Evolutionary conservation across 2,888 invertebrate species (phyloP).

Genomic region (Labia minor): DNA sequence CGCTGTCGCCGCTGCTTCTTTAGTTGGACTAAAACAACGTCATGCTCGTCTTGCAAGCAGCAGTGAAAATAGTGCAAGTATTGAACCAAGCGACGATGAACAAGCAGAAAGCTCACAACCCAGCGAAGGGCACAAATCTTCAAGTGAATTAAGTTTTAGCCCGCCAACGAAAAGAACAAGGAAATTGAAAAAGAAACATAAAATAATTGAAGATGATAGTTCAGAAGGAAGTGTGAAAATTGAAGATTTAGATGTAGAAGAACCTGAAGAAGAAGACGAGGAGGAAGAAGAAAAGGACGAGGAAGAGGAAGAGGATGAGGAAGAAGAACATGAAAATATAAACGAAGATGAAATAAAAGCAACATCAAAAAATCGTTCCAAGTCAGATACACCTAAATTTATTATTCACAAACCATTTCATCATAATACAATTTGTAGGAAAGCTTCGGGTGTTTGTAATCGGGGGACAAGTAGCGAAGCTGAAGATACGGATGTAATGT

Average conservation of each 20-base stretch:
- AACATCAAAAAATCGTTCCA: neutral
- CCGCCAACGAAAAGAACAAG: conserved; percentile 24
- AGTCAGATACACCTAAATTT: neutral
- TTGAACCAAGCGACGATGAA: conserved; percentile 70
- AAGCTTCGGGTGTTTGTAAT: neutral
- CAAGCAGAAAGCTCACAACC: conserved; percentile 54
- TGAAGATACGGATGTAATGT: neutral
- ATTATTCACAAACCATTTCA: neutral
- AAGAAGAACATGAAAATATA: conserved; percentile 26
- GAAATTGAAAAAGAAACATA: conserved; percentile 21
- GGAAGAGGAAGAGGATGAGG: conserved; percentile 32
- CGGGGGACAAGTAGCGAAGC: neutral
- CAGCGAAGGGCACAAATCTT: conserved; percentile 41
- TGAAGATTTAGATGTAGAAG: conserved; percentile 33
- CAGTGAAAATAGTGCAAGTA: conserved; percentile 68
- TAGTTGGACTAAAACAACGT: conserved; percentile 19
- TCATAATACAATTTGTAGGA: neutral
- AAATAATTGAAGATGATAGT: conserved; percentile 26
- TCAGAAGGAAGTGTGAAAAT: conserved; percentile 28
- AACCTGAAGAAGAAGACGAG: conserved; percentile 38
- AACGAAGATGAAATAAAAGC: conserved; percentile 17
- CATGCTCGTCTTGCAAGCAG: conserved; percentile 42
- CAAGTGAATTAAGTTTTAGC: conserved; percentile 28
- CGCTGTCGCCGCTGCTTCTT: conserved; percentile 22
- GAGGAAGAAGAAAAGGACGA: conserved; percentile 36